A percentile compares a stretch with the other conserved stretches of the same genome.
Conservation (phyloP, 2,888 invertebrate species). For the Bombyx huttoni region DNA sequence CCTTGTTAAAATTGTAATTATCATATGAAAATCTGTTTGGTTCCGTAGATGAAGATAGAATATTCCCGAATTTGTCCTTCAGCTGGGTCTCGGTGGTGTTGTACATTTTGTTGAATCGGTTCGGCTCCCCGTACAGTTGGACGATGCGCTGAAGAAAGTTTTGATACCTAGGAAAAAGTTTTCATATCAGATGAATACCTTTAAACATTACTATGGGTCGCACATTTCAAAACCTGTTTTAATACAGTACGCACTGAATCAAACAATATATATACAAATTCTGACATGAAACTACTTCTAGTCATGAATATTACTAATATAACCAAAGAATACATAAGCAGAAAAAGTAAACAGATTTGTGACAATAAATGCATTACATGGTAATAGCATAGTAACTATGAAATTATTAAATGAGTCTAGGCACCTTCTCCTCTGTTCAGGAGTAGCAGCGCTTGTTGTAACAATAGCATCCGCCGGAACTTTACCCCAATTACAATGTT, state of each 20-base stretch:
- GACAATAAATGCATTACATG: too few relatives aligned
- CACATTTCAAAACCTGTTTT: too few relatives aligned
- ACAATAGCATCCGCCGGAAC: constrained; percentile 89
- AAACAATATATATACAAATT: too few relatives aligned
- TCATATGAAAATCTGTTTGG: constrained; percentile 27
- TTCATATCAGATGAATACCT: neutral
- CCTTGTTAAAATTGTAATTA: constrained; percentile 21
- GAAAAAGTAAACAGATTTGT: too few relatives aligned
- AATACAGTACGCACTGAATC: too few relatives aligned
- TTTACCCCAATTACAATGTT: constrained; percentile 87
- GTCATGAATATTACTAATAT: too few relatives aligned
- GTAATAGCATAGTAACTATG: neutral
- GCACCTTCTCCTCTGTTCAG: constrained; percentile 62
- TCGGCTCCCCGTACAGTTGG: constrained; percentile 67
- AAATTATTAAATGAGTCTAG: neutral
- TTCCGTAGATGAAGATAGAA: constrained; percentile 33
- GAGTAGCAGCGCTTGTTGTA: constrained; percentile 83
- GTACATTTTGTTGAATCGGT: constrained; percentile 38
- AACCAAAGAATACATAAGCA: too few relatives aligned
- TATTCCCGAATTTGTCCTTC: constrained; percentile 34
- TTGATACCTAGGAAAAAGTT: constrained; percentile 65
- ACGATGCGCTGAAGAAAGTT: constrained; percentile 75
- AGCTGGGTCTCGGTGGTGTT: constrained; percentile 31
- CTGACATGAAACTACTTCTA: too few relatives aligned
- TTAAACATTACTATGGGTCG: too few relatives aligned